Evolutionary conservation across 2,113 vertebrate genomes (phyloP), one percentile per base, ranked within the genome.

Genomic region (Python bivittatus): DNA sequence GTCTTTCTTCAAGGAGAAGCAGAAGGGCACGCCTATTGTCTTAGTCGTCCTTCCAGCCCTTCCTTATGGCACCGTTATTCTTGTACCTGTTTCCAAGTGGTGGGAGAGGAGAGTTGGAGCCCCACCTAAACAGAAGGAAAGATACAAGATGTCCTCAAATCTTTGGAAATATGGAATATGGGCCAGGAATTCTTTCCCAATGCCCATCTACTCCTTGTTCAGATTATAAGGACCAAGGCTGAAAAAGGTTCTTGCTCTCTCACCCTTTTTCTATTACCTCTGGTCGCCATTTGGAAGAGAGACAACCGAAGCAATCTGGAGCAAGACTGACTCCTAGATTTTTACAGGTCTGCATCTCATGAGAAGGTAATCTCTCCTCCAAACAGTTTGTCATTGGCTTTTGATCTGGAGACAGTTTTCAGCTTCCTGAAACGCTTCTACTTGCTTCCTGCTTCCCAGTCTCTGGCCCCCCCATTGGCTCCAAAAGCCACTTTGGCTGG

Each of bases 21-120:
- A 52, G 42, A 48, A n/a, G 22, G 23, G 54, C 33, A 54, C 88
- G 38, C 89, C 93, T 93, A 92, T 48, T 54, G 68, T n/a, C 85
- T 57, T 79, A 7, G 33, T 23, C 6, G 4, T 44, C 88, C 52
- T 33, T 53, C 38, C 13, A 44, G 56, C 15, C 25, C 1, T 85
- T 7, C 3, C 68, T 92, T 53, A 57, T 42, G 23, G 20, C 6
- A 1, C 0, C 7, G 22, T n/a, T 54, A 23, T 42, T 42, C 17
- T 25, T 23, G 29, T 33, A 17, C 84, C 84, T 42, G 33, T 53
- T 85, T 17, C 7, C 38, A 83, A 8, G 48, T 48, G 48, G 48
- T 48, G n/a, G 5, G 17, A 56, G 48, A n/a, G 23, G 33, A 48
- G 48, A 6, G 48, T 5, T 48, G 48, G 48, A 48, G 48, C 48